Conservation (phyloP, 2,888 invertebrate species). For the Acleris holmiana region DNA sequence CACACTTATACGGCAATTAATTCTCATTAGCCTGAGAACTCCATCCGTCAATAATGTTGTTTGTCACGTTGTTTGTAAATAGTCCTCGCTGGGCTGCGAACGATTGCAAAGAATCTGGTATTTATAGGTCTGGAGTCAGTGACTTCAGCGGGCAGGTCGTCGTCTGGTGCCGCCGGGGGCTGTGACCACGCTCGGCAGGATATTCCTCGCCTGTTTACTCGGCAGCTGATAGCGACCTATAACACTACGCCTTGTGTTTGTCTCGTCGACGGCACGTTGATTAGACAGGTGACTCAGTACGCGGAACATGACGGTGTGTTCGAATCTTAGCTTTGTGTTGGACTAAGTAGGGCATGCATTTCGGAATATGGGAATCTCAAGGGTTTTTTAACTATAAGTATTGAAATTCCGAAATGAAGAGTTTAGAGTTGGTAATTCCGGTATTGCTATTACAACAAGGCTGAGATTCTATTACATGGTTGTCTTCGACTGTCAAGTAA, state of each 20-base stretch:
- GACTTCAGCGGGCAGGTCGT: constrained; percentile 52
- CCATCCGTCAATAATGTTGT: constrained; percentile 62
- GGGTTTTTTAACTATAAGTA: too few relatives aligned
- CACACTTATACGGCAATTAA: constrained; percentile 69
- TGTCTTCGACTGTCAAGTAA: too few relatives aligned
- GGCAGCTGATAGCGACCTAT: constrained; percentile 39
- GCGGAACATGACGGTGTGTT: too few relatives aligned
- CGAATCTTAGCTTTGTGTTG: too few relatives aligned
- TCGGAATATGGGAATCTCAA: too few relatives aligned
- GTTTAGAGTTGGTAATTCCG: too few relatives aligned
- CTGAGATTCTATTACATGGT: too few relatives aligned
- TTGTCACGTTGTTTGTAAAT: constrained; percentile 73
- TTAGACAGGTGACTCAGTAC: background rate
- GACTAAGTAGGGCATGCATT: too few relatives aligned
- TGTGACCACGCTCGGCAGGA: constrained; percentile 53
- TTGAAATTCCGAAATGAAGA: too few relatives aligned
- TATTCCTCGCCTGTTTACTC: constrained; percentile 51
- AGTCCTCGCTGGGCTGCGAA: constrained; percentile 65
- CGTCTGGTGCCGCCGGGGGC: constrained; percentile 49
- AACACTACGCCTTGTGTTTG: constrained; percentile 39
- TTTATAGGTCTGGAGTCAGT: constrained; percentile 58
- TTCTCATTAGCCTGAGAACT: constrained; percentile 65
- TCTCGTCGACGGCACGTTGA: constrained; percentile 6
- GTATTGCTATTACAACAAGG: too few relatives aligned
- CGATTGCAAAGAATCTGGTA: constrained; percentile 59